Evolutionary conservation across 2,888 invertebrate genomes (phyloP).

Genomic region (Microctonus aethiopoides): DNA sequence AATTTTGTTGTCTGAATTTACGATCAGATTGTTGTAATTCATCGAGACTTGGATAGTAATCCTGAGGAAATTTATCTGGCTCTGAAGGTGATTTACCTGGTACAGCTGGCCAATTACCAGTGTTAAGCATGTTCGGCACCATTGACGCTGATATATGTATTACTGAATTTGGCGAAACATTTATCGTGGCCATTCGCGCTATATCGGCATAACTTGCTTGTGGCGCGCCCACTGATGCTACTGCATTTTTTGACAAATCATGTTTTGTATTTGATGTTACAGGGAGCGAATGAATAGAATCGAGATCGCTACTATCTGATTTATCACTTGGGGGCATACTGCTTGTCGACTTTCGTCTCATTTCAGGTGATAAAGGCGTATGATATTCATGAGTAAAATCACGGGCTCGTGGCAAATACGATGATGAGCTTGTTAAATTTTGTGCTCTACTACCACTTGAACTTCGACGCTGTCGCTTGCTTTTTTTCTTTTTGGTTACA

Average conservation of each 20-base stretch:
- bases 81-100: conserved; percentile 53
- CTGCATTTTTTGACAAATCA: conserved; percentile 57
- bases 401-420: conserved; percentile 60
- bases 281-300: conserved; percentile 87
- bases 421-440: conserved; percentile 59
- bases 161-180: conserved; percentile 56
- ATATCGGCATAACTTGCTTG: conserved; percentile 86
- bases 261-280: conserved; percentile 69
- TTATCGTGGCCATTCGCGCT: conserved; percentile 71
- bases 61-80: conserved; percentile 61
- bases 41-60: conserved; percentile 64
- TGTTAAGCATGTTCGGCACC: conserved; percentile 55
- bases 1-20: conserved; percentile 58
- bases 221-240: conserved; percentile 66
- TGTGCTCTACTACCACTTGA: conserved; percentile 64
- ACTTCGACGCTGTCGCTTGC: conserved; percentile 73
- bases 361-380: conserved; percentile 62
- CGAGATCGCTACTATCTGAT: conserved; percentile 85
- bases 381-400: conserved; percentile 61
- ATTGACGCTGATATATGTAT: conserved; percentile 55
- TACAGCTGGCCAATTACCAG: conserved; percentile 58
- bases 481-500: conserved; percentile 85
- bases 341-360: conserved; percentile 77
- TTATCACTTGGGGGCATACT: conserved; percentile 84
- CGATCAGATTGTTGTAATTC: conserved; percentile 60